Conservation (phyloP, 1,140 invertebrate species). For the Rhagoletis pomonella region DNA sequence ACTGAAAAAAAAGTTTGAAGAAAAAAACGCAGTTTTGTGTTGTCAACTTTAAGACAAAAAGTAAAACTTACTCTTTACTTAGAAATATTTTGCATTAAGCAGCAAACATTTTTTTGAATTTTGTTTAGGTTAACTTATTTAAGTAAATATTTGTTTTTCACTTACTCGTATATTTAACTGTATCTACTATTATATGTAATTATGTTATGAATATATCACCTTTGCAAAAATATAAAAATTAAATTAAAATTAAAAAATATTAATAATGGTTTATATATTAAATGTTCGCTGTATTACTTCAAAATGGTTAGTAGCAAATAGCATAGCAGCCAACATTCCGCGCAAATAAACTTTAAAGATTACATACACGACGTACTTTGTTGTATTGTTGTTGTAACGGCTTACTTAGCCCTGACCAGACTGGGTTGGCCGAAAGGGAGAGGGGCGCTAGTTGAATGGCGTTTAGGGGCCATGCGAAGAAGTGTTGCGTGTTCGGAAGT, state of each 20-base stretch:
- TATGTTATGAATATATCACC: conserved; percentile 35
- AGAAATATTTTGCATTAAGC: conserved; percentile 17
- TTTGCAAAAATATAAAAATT: conserved; percentile 50
- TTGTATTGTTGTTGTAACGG: no score
- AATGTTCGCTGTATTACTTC: no score
- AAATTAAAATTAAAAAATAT: conserved; percentile 49
- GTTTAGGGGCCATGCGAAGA: no score
- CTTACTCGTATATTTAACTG: conserved; percentile 38
- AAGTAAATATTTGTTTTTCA: conserved; percentile 30
- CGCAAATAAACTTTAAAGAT: no score
- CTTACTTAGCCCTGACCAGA: no score
- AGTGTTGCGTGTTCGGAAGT: no score
- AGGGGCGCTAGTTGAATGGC: no score
- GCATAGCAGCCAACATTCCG: no score
- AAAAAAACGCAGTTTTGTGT: conserved; percentile 49
- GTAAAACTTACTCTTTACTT: background rate
- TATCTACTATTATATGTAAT: conserved; percentile 21
- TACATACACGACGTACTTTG: no score
- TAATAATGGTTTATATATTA: background rate
- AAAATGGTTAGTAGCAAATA: no score
- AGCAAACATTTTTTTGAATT: conserved; percentile 31
- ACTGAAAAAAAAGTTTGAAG: conserved; percentile 23
- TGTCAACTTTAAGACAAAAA: conserved; percentile 13
- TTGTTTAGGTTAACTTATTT: conserved; percentile 46
- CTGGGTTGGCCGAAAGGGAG: no score